Base-by-base conservation (phyloP, 2,113 vertebrate species). In the Noctilio leporinus region DNA sequence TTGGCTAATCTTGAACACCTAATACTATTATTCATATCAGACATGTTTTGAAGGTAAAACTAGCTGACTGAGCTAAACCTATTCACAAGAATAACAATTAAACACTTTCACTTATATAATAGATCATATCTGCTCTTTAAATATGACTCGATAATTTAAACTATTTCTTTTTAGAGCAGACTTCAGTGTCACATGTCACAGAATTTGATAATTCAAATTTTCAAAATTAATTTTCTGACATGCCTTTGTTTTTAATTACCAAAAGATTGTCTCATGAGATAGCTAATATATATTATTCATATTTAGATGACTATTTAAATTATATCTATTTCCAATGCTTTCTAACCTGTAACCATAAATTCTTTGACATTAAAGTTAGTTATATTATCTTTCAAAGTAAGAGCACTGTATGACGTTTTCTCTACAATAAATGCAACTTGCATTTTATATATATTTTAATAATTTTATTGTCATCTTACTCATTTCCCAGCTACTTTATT, bases 361-460 rank as follows among this genome's bases (percentile, higher is more conserved):
- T 16, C 14, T 73, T 92, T 96, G n/a, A 49, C n/a, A n/a, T n/a
- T n/a, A n/a, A n/a, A n/a, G n/a, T n/a, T 40, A 33, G 1, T 43
- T 72, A 57, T 35, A 67, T 92, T 94, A 30, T 83, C 30, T 94
- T 94, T 89, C 33, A 72, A 73, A 82, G 75, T 81, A 75, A 85
- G 57, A 78, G 0, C 4, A 45, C 3, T 17, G 5, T 75, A 10
- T 92, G 70, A 93, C 9, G 87, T 30, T 51, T 53, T 91, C 5
- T 7, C 7, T n/a, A 70, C 6, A 96, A 70, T 62, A 43, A 86
- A 80, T 47, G 2, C 14, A 86, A 64, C 6, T 57, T 86, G 1
- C 1, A 88, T 76, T 95, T 80, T 57, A 75, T 45, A 69, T 1
- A 38, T 57, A 80, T 89, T 91, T 94, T 80, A 86, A 75, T 82